phyloP scores from a whole-genome alignment of 2,113 vertebrate species.

The Gambusia affinis region DNA sequence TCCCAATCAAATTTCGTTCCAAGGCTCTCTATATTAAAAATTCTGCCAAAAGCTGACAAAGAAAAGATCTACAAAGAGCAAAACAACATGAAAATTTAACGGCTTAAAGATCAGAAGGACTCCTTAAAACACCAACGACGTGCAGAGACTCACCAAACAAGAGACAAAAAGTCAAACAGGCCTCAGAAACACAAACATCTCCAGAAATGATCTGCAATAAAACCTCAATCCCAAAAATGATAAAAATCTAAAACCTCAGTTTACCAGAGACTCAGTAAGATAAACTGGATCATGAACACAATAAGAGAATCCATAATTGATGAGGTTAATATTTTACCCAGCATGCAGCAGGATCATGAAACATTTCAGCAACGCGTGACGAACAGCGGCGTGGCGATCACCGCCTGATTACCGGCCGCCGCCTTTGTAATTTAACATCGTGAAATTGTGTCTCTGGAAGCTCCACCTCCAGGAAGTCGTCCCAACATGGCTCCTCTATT shows the following conservation, averaged over 20 bases:
- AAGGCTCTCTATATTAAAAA: too few relatives aligned
- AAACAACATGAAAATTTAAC: neutral
- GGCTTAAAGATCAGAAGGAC: neutral
- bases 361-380: conserved; percentile 28
- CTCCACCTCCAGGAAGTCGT: too few relatives aligned
- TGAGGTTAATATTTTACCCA: too few relatives aligned
- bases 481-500: too few relatives aligned
- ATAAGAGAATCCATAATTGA: neutral
- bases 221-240: neutral
- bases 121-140: neutral
- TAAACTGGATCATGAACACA: neutral
- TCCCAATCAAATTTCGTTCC: neutral
- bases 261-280: neutral
- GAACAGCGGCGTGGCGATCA: conserved; percentile 27
- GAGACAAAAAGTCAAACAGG: neutral
- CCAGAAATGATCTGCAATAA: neutral
- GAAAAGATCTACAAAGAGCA: neutral
- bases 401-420: conserved; percentile 47
- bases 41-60: neutral
- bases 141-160: neutral
- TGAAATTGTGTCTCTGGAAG: too few relatives aligned
- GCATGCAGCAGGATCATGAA: conserved; percentile 1
- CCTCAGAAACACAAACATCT: neutral
- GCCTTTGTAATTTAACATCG: too few relatives aligned
- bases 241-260: neutral